A percentile compares a stretch with the other conserved stretches of the same genome.
Conservation (phyloP, 2,113 vertebrate species). For the Perccottus glenii region DNA sequence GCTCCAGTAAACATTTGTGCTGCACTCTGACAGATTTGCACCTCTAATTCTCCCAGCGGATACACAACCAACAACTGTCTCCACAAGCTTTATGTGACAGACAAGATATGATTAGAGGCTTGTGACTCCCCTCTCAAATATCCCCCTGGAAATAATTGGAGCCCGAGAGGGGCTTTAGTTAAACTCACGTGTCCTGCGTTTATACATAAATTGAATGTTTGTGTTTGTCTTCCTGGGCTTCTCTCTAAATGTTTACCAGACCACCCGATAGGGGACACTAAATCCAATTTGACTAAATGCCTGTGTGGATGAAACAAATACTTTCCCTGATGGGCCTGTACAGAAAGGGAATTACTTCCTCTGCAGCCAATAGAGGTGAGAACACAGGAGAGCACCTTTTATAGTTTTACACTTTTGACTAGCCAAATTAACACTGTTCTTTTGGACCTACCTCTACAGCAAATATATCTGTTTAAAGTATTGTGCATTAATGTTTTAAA, state of each 20-base stretch:
- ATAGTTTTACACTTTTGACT: not conserved
- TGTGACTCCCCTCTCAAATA: conserved; percentile 40
- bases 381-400: not conserved
- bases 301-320: not conserved
- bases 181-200: conserved; percentile 15
- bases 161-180: conserved; percentile 9
- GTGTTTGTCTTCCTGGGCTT: not conserved
- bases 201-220: conserved; percentile 8
- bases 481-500: not conserved
- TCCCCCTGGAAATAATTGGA: conserved; percentile 29
- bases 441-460: no score
- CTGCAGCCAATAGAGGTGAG: not conserved
- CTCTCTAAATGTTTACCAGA: not conserved
- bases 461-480: not conserved
- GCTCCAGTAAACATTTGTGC: conserved; percentile 46
- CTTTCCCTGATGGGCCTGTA: not conserved
- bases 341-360: not conserved
- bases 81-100: conserved; percentile 29
- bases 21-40: conserved; percentile 39
- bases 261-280: not conserved
- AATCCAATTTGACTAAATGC: conserved; percentile 3
- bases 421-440: not conserved
- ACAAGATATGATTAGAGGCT: conserved; percentile 43
- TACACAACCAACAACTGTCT: conserved; percentile 30
- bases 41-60: conserved; percentile 16